These are phyloP conservation scores for Conger conger DNA, from an alignment of 2,113 vertebrate species.

Conservation along the genomic window DNA sequence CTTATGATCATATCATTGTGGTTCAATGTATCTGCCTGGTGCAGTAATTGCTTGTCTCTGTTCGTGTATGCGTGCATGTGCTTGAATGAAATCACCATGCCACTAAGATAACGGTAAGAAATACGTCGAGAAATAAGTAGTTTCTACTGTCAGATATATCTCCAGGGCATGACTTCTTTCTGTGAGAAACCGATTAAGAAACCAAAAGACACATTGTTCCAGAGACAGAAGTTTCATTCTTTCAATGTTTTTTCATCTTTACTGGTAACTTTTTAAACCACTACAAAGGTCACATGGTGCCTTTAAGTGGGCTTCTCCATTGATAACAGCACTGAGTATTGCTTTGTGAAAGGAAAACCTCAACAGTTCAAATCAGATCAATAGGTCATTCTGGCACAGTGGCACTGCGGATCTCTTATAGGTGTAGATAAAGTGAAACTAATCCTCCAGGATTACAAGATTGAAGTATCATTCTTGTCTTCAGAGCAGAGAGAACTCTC, in stretches of 20 bases:
- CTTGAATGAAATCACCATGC: background rate
- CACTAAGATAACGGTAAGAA: background rate
- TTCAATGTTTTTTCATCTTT: background rate
- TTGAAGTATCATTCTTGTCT: background rate
- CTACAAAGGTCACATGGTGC: background rate
- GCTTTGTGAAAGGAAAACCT: background rate
- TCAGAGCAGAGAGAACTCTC: background rate
- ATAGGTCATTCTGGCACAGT: background rate
- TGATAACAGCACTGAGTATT: background rate
- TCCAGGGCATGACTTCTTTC: background rate
- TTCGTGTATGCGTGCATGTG: background rate
- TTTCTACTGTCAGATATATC: background rate
- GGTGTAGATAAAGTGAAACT: background rate
- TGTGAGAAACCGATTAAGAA: background rate
- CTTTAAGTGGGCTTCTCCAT: background rate
- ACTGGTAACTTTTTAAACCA: background rate
- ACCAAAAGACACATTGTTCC: background rate
- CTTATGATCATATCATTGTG: background rate
- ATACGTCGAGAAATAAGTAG: too few species aligned
- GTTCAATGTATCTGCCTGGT: background rate
- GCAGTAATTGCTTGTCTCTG: background rate
- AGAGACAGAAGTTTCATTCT: background rate
- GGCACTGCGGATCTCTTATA: background rate
- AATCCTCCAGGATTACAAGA: background rate
- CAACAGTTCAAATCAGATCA: background rate